A percentile compares a stretch with the other conserved stretches of the same genome.
Conservation (phyloP, 2,113 vertebrate genomes). For the Anguilla rostrata region DNA sequence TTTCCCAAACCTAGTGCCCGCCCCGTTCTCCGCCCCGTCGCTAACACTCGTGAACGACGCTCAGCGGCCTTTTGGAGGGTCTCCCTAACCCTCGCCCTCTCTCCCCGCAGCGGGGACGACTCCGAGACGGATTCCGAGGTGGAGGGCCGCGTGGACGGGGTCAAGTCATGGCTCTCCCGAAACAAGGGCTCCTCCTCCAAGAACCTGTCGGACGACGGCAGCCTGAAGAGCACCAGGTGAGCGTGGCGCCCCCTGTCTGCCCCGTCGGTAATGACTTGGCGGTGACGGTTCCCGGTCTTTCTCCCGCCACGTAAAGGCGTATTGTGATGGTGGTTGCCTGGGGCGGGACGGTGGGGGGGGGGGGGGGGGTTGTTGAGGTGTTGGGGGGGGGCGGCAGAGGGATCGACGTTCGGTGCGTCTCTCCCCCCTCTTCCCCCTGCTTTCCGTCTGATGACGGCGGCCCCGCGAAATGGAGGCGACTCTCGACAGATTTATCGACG, state of each 20-base stretch:
- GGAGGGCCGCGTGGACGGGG: slow-evolving; percentile 89
- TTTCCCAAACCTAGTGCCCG: neutral
- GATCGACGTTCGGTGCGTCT: slow-evolving; percentile 25
- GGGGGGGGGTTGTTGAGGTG: too few species aligned
- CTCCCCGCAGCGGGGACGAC: slow-evolving; percentile 77
- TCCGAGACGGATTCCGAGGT: slow-evolving; percentile 89
- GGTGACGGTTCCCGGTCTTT: neutral
- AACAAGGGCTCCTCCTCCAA: slow-evolving; percentile 77
- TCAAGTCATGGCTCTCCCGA: slow-evolving; percentile 93
- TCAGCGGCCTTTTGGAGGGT: neutral
- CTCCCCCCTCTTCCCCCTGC: slow-evolving; percentile 42
- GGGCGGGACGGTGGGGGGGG: neutral
- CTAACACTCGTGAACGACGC: neutral
- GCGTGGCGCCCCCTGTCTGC: slow-evolving; percentile 43
- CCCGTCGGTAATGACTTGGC: neutral
- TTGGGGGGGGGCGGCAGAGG: neutral
- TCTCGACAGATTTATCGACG: slow-evolving; percentile 61
- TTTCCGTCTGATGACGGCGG: slow-evolving; percentile 39
- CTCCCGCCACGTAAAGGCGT: neutral
- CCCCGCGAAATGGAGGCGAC: slow-evolving; percentile 43
- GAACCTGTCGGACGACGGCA: slow-evolving; percentile 88
- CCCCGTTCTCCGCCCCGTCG: neutral
- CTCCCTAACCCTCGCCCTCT: slow-evolving; percentile 14
- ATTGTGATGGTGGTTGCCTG: neutral
- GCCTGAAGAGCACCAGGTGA: slow-evolving; percentile 93